phyloP scores from a whole-genome alignment of 2,888 invertebrate species.

The Aspidiotus destructor region DNA sequence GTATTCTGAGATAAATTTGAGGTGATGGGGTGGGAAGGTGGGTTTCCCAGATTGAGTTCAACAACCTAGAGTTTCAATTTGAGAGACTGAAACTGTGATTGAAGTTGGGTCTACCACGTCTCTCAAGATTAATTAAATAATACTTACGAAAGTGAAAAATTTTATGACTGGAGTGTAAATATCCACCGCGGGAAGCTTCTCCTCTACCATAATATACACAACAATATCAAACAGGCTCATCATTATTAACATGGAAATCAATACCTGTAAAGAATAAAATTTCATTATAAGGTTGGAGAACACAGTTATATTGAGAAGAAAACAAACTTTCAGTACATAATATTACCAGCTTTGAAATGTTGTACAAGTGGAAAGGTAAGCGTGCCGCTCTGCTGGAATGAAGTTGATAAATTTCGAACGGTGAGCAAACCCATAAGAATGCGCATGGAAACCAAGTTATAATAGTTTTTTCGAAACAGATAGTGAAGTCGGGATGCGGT shows the following conservation, averaged over 20 bases:
- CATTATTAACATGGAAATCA: constrained; percentile 55
- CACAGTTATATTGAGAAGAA: too few species aligned
- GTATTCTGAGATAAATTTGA: too few species aligned
- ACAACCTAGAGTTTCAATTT: too few species aligned
- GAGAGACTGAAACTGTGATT: too few species aligned
- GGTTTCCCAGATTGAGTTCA: too few species aligned
- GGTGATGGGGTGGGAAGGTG: too few species aligned
- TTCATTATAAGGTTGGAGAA: too few species aligned
- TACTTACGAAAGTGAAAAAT: constrained; percentile 72
- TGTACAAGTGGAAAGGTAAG: constrained; percentile 62
- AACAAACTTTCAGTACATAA: too few species aligned
- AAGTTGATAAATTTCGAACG: constrained; percentile 67
- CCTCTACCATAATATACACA: background rate
- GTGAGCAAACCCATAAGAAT: constrained; percentile 67
- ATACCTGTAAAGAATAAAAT: constrained; percentile 36
- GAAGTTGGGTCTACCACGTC: too few species aligned
- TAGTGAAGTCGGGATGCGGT: constrained; percentile 73
- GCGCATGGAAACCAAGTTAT: constrained; percentile 80
- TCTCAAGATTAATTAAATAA: background rate
- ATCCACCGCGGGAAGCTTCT: constrained; percentile 48
- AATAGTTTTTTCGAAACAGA: constrained; percentile 84
- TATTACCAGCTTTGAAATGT: constrained; percentile 55
- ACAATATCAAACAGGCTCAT: constrained; percentile 60
- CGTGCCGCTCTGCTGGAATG: constrained; percentile 63
- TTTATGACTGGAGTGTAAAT: constrained; percentile 69